A percentile compares a stretch with the other conserved stretches of the same genome.
phyloP scores from a whole-genome alignment of 2,888 invertebrate genomes.

The Falcaria lacertinaria region DNA sequence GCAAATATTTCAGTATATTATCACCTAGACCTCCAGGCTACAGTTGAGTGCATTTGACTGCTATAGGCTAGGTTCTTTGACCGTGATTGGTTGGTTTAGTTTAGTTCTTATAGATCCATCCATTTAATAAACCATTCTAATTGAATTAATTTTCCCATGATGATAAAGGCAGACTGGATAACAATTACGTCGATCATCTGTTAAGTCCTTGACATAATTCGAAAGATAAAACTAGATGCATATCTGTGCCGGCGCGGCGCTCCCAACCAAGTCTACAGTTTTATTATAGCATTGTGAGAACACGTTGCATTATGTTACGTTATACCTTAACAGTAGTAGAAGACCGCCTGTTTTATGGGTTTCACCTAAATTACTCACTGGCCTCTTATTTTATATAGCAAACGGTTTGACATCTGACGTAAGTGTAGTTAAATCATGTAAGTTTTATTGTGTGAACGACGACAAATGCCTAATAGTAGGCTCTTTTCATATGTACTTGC shows the following conservation, averaged over 20 bases:
- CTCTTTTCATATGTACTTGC: too few relatives aligned
- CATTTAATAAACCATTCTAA: slow-evolving; percentile 25
- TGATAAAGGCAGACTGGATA: slow-evolving; percentile 34
- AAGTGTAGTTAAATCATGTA: too few relatives aligned
- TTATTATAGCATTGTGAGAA: slow-evolving; percentile 33
- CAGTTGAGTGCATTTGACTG: not conserved
- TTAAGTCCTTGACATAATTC: slow-evolving; percentile 57
- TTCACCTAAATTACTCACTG: not conserved
- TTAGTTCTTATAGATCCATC: not conserved
- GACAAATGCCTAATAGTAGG: too few relatives aligned
- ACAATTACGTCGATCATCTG: slow-evolving; percentile 15
- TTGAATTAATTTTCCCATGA: slow-evolving; percentile 65
- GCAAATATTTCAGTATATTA: not conserved
- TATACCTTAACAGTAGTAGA: slow-evolving; percentile 22
- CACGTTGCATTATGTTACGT: slow-evolving; percentile 31
- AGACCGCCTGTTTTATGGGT: slow-evolving; percentile 6
- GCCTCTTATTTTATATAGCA: too few relatives aligned
- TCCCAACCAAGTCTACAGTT: slow-evolving; percentile 37
- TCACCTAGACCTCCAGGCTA: too few relatives aligned
- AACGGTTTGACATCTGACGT: too few relatives aligned
- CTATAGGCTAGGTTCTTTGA: not conserved
- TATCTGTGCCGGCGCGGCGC: slow-evolving; percentile 42
- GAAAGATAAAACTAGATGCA: slow-evolving; percentile 40
- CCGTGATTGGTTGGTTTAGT: not conserved
- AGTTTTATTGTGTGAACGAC: too few relatives aligned